Percentiles rank a stretch among this genome's conserved stretches.
Evolutionary conservation across 1,140 invertebrate genomes (phyloP).

Genomic region (Phocides pigmalion): DNA sequence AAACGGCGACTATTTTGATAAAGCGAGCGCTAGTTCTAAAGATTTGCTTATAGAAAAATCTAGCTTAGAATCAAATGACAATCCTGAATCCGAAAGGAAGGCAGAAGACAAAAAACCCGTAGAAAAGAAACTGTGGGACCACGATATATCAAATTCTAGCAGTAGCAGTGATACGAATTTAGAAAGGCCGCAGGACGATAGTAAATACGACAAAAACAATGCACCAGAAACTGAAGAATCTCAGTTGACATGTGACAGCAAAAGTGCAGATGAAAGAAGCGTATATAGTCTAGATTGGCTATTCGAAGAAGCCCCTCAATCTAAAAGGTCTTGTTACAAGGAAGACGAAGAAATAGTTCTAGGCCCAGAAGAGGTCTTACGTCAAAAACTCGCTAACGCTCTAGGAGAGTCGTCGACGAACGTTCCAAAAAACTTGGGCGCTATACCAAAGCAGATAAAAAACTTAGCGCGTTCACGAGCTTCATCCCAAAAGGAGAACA

Average conservation of each 20-base stretch:
- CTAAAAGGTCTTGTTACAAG: conserved; percentile 41
- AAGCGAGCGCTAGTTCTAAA: conserved; percentile 86
- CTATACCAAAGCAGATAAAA: conserved; percentile 89
- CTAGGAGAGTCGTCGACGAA: conserved; percentile 75
- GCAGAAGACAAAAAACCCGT: conserved; percentile 59
- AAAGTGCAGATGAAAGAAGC: conserved; percentile 77
- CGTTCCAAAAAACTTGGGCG: conserved; percentile 86
- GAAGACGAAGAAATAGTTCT: conserved; percentile 40
- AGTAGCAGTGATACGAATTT: conserved; percentile 83
- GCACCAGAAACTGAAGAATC: conserved; percentile 71
- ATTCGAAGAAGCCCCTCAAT: conserved; percentile 67
- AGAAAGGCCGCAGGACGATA: conserved; percentile 55
- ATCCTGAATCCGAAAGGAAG: conserved; percentile 58
- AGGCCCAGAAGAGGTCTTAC: conserved; percentile 54
- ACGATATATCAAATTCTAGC: conserved; percentile 84
- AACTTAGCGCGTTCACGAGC: conserved; percentile 77
- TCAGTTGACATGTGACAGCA: conserved; percentile 69
- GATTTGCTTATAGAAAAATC: conserved; percentile 86
- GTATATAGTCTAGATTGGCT: conserved; percentile 80
- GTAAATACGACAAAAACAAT: conserved; percentile 52
- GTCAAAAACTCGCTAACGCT: conserved; percentile 66
- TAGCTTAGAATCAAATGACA: conserved; percentile 82
- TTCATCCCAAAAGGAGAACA: conserved; percentile 81
- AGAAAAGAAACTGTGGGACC: conserved; percentile 78
- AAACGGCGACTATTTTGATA: conserved; percentile 80